These are phyloP conservation scores for Onychomys torridus DNA, from an alignment of 2,797 vertebrate species.

Conservation along the genomic window DNA sequence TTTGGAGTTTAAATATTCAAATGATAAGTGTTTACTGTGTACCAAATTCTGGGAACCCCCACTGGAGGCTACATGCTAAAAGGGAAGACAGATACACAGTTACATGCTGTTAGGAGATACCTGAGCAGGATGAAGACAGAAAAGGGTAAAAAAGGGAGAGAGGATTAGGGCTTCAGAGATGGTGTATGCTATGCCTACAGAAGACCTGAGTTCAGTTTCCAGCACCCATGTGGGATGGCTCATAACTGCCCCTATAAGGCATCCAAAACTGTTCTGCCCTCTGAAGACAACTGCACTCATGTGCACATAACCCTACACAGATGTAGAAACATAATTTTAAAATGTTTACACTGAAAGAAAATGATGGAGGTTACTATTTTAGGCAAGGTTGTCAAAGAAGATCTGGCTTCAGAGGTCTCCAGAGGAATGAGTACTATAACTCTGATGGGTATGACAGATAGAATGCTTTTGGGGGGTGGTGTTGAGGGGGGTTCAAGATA, in stretches of 20 bases:
- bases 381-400: neutral
- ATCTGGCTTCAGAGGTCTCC: neutral
- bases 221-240: neutral
- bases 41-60: slow-evolving; percentile 38
- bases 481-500: no score
- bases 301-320: neutral
- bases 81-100: neutral
- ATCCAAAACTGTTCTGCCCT: neutral
- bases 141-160: neutral
- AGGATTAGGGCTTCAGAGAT: neutral
- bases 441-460: slow-evolving; percentile 56
- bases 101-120: neutral
- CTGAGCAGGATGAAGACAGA: neutral
- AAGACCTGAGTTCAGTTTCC: neutral
- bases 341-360: neutral
- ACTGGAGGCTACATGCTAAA: slow-evolving; percentile 41
- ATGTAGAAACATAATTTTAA: neutral
- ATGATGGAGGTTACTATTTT: neutral
- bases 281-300: neutral
- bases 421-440: neutral
- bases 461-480: neutral
- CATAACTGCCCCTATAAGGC: neutral
- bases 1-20: slow-evolving; percentile 18
- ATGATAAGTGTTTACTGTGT: slow-evolving; percentile 14
- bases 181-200: no score